Evolutionary conservation across 1,140 invertebrate genomes (phyloP).

Genomic region (Parasteatoda tepidariorum): DNA sequence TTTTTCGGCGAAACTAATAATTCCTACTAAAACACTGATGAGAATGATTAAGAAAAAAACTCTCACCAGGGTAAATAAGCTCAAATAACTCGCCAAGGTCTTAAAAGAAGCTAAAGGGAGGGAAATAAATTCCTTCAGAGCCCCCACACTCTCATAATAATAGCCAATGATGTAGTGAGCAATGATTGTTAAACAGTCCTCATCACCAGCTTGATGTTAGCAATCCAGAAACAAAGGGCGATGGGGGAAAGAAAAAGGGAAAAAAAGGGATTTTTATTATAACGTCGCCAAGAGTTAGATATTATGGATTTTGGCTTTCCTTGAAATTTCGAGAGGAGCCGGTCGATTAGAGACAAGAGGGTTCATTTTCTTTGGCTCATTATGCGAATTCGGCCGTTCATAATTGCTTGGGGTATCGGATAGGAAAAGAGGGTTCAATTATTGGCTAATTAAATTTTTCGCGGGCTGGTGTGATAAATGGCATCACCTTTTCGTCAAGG

Average conservation of each 20-base stretch:
- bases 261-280: neutral
- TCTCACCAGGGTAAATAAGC: neutral
- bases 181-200: slow-evolving; percentile 27
- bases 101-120: neutral
- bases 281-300: neutral
- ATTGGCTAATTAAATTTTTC: slow-evolving; percentile 52
- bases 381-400: slow-evolving; percentile 1
- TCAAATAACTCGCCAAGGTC: neutral
- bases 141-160: slow-evolving; percentile 9
- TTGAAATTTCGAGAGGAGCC: neutral
- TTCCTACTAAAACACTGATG: neutral
- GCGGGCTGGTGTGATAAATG: slow-evolving; percentile 23
- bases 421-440: slow-evolving; percentile 37
- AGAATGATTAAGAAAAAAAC: slow-evolving; percentile 3
- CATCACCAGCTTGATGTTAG: neutral
- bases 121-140: neutral
- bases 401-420: slow-evolving; percentile 41
- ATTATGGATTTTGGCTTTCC: slow-evolving; percentile 32
- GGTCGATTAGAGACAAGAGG: slow-evolving; percentile 20
- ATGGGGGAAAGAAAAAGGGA: neutral
- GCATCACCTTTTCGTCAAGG: slow-evolving; percentile 20
- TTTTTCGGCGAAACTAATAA: neutral
- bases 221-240: neutral
- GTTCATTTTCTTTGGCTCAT: slow-evolving; percentile 44
- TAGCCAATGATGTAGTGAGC: slow-evolving; percentile 33